phyloP scores from a whole-genome alignment of 2,797 vertebrate species.

The Alauda arvensis region DNA sequence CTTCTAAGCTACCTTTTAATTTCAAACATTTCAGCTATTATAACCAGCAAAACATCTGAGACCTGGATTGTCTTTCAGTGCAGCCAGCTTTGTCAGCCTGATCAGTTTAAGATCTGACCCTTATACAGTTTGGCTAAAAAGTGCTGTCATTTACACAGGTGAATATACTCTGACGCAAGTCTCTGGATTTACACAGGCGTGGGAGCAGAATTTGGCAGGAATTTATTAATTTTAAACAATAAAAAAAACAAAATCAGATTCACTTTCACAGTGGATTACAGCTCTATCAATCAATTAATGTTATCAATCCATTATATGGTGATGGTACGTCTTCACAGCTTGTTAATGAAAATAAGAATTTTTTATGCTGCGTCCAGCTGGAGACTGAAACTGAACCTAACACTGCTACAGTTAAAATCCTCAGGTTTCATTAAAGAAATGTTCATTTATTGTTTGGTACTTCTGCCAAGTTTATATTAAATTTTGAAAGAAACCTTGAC shows the following conservation, averaged over 20 bases:
- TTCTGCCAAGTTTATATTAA: neutral
- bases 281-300: neutral
- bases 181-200: conserved; percentile 41
- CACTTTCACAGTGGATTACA: neutral
- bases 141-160: conserved; percentile 38
- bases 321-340: neutral
- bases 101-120: neutral
- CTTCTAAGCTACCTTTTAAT: neutral
- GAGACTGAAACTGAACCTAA: neutral
- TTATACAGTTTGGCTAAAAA: conserved; percentile 22
- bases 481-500: neutral
- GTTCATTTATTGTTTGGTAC: neutral
- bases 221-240: conserved; percentile 1
- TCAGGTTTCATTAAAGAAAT: neutral
- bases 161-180: conserved; percentile 13
- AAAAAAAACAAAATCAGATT: neutral
- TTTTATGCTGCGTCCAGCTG: neutral
- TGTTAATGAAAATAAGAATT: neutral
- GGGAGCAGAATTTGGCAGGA: conserved; percentile 16
- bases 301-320: neutral
- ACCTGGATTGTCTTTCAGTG: neutral
- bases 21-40: neutral
- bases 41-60: neutral
- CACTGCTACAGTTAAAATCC: neutral
- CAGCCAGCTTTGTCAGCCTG: neutral